phyloP scores from a whole-genome alignment of 2,797 vertebrate genomes.

The Esox lucius region DNA sequence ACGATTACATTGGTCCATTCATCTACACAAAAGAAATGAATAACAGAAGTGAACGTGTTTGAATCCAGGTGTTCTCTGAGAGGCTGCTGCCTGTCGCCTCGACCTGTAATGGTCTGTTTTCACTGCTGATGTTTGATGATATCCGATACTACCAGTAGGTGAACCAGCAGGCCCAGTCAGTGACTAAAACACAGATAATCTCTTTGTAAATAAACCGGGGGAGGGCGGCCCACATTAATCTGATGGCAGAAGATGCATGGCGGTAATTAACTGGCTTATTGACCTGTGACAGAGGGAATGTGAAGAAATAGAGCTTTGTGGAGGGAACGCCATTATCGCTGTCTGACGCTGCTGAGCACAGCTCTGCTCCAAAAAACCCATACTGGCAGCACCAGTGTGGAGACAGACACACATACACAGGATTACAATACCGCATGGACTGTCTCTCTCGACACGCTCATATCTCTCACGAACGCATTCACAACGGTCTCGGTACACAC shows the following conservation, averaged over 20 bases:
- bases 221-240: slow-evolving; percentile 41
- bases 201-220: slow-evolving; percentile 48
- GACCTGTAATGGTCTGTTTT: neutral
- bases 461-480: neutral
- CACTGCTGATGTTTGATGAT: slow-evolving; percentile 13
- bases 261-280: slow-evolving; percentile 73
- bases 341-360: slow-evolving; percentile 36
- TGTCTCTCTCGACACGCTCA: neutral
- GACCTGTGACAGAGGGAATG: slow-evolving; percentile 60
- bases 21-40: too few species aligned
- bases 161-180: slow-evolving; percentile 1
- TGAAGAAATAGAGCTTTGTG: slow-evolving; percentile 41
- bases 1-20: too few species aligned
- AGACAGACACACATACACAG: neutral
- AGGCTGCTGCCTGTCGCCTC: neutral
- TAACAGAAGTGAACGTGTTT: neutral
- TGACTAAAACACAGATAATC: slow-evolving; percentile 38
- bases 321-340: slow-evolving; percentile 10
- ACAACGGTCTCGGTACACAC: neutral
- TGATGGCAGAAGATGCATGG: slow-evolving; percentile 64
- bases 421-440: neutral
- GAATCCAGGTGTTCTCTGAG: neutral
- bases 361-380: slow-evolving; percentile 9
- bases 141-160: slow-evolving; percentile 7
- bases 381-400: neutral